phyloP scores from a whole-genome alignment of 1,140 invertebrate genomes.

The Hylaeus volcanicus region DNA sequence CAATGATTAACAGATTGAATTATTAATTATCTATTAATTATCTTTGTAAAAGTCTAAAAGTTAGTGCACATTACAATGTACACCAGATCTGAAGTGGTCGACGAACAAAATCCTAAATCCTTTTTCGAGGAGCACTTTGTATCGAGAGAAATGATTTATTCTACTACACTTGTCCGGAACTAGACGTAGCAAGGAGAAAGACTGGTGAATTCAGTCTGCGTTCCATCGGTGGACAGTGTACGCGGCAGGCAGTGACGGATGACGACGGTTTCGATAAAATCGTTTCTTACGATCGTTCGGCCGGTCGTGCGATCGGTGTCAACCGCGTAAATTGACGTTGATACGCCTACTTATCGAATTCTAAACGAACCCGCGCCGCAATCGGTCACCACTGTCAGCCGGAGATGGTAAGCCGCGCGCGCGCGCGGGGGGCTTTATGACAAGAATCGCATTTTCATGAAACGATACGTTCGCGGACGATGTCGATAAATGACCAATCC shows the following conservation, averaged over 20 bases:
- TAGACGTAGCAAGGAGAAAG: neutral
- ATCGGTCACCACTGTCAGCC: neutral
- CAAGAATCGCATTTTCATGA: slow-evolving; percentile 46
- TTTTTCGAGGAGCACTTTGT: too few relatives aligned
- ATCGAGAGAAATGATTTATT: too few relatives aligned
- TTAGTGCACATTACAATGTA: too few relatives aligned
- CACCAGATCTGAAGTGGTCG: too few relatives aligned
- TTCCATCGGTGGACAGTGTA: slow-evolving; percentile 26
- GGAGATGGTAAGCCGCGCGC: neutral
- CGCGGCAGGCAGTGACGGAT: slow-evolving; percentile 47
- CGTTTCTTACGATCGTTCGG: slow-evolving; percentile 44
- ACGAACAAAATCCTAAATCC: too few relatives aligned
- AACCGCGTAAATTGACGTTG: slow-evolving; percentile 54
- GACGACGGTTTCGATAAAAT: slow-evolving; percentile 50
- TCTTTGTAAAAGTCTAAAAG: too few relatives aligned
- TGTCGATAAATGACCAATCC: slow-evolving; percentile 14
- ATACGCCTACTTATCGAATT: slow-evolving; percentile 48
- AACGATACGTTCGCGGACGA: slow-evolving; percentile 17
- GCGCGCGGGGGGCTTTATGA: slow-evolving; percentile 23
- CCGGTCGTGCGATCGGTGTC: slow-evolving; percentile 37
- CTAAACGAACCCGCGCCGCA: neutral
- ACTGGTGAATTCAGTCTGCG: slow-evolving; percentile 23
- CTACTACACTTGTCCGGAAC: too few relatives aligned
- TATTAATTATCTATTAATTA: too few relatives aligned
- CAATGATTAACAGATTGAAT: too few relatives aligned